A percentile compares a stretch with the other conserved stretches of the same genome.
Conservation (phyloP, 2,113 vertebrate genomes). For the Oreotrochilus melanogaster region DNA sequence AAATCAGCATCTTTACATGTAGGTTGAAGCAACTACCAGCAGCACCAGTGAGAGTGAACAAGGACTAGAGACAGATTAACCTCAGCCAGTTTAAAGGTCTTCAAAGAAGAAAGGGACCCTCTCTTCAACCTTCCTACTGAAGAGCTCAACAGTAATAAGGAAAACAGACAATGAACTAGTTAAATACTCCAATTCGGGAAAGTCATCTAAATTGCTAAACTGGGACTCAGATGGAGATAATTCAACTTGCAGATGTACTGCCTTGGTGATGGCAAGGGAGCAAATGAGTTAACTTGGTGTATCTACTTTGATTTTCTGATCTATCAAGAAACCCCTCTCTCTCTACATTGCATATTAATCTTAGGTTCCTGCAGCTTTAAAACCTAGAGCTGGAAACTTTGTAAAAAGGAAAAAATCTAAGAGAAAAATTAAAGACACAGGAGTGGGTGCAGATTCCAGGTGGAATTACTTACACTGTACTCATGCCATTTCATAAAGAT, state of each 20-base stretch:
- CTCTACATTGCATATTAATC: background rate
- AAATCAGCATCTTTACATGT: background rate
- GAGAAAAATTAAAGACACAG: background rate
- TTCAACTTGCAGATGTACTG: background rate
- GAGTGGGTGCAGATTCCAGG: background rate
- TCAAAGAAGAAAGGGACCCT: background rate
- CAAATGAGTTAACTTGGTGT: background rate
- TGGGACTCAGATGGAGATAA: background rate
- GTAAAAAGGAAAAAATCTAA: background rate
- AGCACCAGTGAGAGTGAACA: background rate
- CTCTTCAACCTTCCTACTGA: background rate
- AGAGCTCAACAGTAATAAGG: background rate
- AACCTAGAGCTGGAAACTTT: background rate
- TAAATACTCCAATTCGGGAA: background rate
- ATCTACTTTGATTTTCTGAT: background rate
- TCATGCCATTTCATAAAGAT: background rate
- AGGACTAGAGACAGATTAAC: background rate
- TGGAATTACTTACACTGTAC: background rate
- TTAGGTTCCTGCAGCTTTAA: background rate
- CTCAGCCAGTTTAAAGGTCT: background rate
- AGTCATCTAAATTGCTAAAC: background rate
- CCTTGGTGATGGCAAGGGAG: background rate
- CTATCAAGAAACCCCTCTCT: background rate
- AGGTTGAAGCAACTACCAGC: background rate
- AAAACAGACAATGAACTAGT: background rate